phyloP scores from a whole-genome alignment of 2,797 vertebrate species.

The Sebastes matsubarae region DNA sequence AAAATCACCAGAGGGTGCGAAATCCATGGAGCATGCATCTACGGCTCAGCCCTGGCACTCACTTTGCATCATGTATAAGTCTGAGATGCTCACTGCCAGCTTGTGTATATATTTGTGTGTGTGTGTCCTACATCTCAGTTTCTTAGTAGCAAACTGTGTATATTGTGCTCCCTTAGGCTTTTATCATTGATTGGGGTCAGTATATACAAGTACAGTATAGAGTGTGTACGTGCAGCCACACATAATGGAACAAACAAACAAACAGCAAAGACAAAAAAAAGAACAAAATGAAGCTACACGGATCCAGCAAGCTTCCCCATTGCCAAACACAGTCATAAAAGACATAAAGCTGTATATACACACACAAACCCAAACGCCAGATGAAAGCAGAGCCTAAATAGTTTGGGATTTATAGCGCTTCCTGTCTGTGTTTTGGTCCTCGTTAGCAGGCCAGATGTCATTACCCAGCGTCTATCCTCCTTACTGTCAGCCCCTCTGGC shows the following conservation, averaged over 20 bases:
- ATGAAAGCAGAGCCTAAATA: slow-evolving; percentile 32
- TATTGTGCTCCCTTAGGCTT: slow-evolving; percentile 7
- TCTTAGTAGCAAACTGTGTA: slow-evolving; percentile 9
- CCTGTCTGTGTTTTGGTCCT: slow-evolving; percentile 60
- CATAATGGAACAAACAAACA: not conserved
- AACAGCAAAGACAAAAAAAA: not conserved
- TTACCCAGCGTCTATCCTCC: slow-evolving; percentile 57
- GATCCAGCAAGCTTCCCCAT: not conserved
- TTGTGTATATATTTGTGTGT: slow-evolving; percentile 11
- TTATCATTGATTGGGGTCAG: slow-evolving; percentile 22
- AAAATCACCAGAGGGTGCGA: slow-evolving; percentile 64
- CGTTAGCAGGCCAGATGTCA: slow-evolving; percentile 70
- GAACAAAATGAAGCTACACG: not conserved
- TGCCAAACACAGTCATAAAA: slow-evolving; percentile 6
- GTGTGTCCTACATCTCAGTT: slow-evolving; percentile 42
- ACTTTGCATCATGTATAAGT: slow-evolving; percentile 64
- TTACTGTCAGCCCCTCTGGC: slow-evolving; percentile 52
- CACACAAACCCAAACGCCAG: slow-evolving; percentile 22
- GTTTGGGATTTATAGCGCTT: slow-evolving; percentile 42
- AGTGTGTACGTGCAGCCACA: not conserved
- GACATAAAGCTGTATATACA: not conserved
- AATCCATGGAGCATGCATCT: slow-evolving; percentile 51
- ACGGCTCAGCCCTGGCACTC: slow-evolving; percentile 48
- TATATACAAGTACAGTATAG: slow-evolving; percentile 2
- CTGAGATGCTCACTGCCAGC: slow-evolving; percentile 41